These are phyloP conservation scores for Cardinalis cardinalis DNA, from an alignment of 2,113 vertebrate species.

Conservation along the genomic window DNA sequence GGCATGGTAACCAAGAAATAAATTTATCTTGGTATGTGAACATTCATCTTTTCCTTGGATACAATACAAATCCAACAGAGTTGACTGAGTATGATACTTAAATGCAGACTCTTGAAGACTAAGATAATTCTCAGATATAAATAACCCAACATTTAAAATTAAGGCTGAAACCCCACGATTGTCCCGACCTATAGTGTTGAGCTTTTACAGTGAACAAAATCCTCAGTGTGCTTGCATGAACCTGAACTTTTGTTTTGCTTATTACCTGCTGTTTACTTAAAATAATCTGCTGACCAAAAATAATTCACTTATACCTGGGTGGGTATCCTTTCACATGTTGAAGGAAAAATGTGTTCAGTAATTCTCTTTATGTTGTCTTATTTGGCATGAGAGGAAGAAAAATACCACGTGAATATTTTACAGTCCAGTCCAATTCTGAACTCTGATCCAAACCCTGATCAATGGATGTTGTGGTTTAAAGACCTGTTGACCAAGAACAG, in stretches of 20 bases:
- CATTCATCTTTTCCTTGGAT: neutral
- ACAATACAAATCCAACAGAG: neutral
- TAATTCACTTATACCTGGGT: neutral
- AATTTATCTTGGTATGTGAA: neutral
- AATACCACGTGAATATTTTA: fast-evolving
- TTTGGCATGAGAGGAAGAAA: neutral
- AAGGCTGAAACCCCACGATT: neutral
- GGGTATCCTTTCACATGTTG: neutral
- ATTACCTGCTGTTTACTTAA: neutral
- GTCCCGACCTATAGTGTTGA: neutral
- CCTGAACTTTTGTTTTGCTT: neutral
- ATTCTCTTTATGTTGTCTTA: neutral
- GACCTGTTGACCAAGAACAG: neutral
- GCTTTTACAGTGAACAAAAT: neutral
- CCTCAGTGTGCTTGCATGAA: neutral
- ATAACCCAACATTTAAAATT: neutral
- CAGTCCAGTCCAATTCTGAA: neutral
- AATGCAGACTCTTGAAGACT: neutral
- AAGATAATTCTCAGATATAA: neutral
- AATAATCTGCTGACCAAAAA: neutral
- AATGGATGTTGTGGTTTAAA: neutral
- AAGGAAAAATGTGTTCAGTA: neutral
- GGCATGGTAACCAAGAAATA: neutral
- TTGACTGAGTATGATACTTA: neutral
- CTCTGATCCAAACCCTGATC: neutral